A percentile compares a stretch with the other conserved stretches of the same genome.
These are phyloP conservation scores for Oxygymnocypris stewartii DNA, from an alignment of 2,113 vertebrate species.

Conservation along the genomic window DNA sequence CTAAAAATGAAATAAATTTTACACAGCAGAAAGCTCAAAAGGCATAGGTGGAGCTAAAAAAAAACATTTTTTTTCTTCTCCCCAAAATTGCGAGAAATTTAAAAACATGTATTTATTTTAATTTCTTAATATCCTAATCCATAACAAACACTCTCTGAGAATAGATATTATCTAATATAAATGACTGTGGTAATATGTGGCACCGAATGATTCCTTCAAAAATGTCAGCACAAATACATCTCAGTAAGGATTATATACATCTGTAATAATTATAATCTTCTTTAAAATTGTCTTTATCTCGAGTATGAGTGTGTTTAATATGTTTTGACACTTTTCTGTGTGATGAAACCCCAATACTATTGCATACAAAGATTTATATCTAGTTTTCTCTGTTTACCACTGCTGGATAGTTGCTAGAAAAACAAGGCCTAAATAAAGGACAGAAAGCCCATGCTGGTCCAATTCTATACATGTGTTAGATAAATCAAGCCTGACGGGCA, in stretches of 20 bases:
- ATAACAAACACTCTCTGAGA: slow-evolving; percentile 42
- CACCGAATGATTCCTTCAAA: slow-evolving; percentile 10
- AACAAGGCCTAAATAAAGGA: slow-evolving; percentile 34
- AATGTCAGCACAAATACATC: slow-evolving; percentile 19
- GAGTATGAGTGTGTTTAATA: slow-evolving; percentile 39
- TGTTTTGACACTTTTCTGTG: slow-evolving; percentile 8
- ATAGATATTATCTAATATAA: slow-evolving; percentile 40
- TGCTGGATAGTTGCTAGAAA: slow-evolving; percentile 3
- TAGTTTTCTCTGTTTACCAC: slow-evolving; percentile 34
- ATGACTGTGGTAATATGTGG: slow-evolving; percentile 31
- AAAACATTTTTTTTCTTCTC: not conserved
- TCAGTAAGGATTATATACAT: slow-evolving; percentile 35
- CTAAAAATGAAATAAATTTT: not conserved
- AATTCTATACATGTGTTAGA: slow-evolving; percentile 22
- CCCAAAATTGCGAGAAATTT: not conserved
- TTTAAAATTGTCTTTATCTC: slow-evolving; percentile 45
- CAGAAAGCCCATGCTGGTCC: slow-evolving; percentile 26
- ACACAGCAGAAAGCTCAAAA: not conserved
- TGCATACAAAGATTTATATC: not conserved
- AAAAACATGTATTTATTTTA: too few species aligned
- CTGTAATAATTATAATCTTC: slow-evolving; percentile 45
- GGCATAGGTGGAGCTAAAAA: not conserved
- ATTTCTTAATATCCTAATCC: slow-evolving; percentile 34
- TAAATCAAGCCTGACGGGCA: slow-evolving; percentile 54
- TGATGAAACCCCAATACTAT: slow-evolving; percentile 30